Evolutionary conservation across 1,140 invertebrate species (phyloP), one percentile per base, ranked within the genome.

Genomic region (Aphis craccivora): DNA sequence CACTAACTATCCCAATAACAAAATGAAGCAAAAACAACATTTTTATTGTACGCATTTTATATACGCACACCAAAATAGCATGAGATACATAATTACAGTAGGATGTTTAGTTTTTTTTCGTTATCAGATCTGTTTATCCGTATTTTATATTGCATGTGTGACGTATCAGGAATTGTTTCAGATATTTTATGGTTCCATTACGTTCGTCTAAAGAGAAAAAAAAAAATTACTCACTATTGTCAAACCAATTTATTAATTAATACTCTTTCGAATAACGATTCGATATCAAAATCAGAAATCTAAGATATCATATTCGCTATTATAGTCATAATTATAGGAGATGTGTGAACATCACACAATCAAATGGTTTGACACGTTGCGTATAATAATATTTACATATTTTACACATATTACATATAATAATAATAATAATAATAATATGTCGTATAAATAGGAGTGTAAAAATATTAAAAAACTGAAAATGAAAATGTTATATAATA

Each of bases 401-500:
- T 18, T 67, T 30, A 67, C 14, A 0, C 60, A 67, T 14, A 67
- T n/a, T 67, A n/a, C n/a, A 23, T 18, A 76, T n/a, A n/a, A n/a
- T n/a, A 0, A 67, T 67, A 18, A n/a, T 67, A 30, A 67, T 48
- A 14, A n/a, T 14, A 30, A 67, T 67, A n/a, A 20, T n/a, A 76
- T 76, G 14, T n/a, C 14, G 30, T 76, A n/a, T 76, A 76, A 76
- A 76, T 76, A 76, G 30, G 0, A n/a, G 30, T n/a, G 30, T 76
- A 76, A 76, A 1, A 67, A 67, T 67, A 60, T 11, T n/a, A 67
- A 60, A 76, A 76, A 30, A 76, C 60, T 4, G 14, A 76, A 8
- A 76, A n/a, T 76, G 30, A n/a, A 76, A 76, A 76, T 76, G 11
- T 76, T 76, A n/a, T 76, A 76, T 76, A 76, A n/a, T 76, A 76